Conservation (phyloP, 2,797 vertebrate genomes). For the Cichlasoma orientale region DNA sequence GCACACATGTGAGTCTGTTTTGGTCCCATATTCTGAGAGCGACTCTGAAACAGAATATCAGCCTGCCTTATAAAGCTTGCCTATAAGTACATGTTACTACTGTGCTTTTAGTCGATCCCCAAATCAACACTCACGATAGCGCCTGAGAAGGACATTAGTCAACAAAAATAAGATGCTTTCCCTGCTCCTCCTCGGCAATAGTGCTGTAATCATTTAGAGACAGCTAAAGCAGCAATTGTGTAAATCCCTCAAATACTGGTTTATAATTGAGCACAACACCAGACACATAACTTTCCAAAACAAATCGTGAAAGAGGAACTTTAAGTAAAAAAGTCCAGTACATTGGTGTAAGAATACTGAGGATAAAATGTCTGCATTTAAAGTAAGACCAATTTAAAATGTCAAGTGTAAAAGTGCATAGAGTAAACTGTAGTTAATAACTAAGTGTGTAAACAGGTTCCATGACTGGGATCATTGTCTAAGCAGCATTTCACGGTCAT, state of each 20-base stretch:
- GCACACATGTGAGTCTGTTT: slow-evolving; percentile 40
- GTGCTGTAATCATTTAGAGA: slow-evolving; percentile 63
- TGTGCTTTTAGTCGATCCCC: slow-evolving; percentile 55
- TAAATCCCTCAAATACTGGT: slow-evolving; percentile 68
- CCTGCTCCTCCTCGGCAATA: slow-evolving; percentile 45
- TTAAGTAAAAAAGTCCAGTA: background rate
- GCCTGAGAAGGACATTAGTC: slow-evolving; percentile 65
- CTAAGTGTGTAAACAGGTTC: background rate
- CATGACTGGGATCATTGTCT: background rate
- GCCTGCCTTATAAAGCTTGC: slow-evolving; percentile 66
- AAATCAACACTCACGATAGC: slow-evolving; percentile 47
- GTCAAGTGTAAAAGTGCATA: background rate
- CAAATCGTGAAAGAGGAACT: slow-evolving; percentile 20
- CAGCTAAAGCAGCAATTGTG: slow-evolving; percentile 66
- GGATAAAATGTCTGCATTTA: background rate
- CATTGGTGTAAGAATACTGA: background rate
- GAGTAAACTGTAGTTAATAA: background rate
- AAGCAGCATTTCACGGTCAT: background rate
- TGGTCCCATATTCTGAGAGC: slow-evolving; percentile 60
- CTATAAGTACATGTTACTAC: slow-evolving; percentile 37
- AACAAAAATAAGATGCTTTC: slow-evolving; percentile 73
- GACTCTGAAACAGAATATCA: slow-evolving; percentile 21
- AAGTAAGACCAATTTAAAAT: background rate
- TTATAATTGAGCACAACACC: slow-evolving; percentile 59
- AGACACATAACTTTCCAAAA: slow-evolving; percentile 59